Evolutionary conservation across 2,888 invertebrate species (phyloP), one percentile per base, ranked within the genome.

Genomic region (Drosophila maculinotata): DNA sequence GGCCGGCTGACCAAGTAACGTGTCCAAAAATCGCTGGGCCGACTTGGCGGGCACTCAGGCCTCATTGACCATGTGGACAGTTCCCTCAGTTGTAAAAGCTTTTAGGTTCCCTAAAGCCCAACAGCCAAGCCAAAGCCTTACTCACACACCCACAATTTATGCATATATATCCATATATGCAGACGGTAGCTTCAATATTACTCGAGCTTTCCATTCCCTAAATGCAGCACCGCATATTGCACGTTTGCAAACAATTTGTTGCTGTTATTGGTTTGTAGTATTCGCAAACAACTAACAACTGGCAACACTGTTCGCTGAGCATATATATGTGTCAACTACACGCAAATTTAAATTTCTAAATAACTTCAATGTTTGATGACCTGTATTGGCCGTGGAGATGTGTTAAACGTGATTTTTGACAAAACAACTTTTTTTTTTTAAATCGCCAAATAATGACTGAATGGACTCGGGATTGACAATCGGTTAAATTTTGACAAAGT

Each of bases 311-410:
- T 51, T 47, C 7, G 38, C 23, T 35, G 14, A 33, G 10, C 33
- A 12, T 15, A 26, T 33, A 35, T 42, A 17, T 64, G 35, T 68
- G 38, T 52, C 42, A 12, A 67, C 47, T 57, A 56, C 56, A 57
- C 44, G 60, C 59, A 76, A 84, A 76, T 79, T 74, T 57, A 79
- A 80, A 76, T 79, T 70, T 76, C 76, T 63, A 75, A 80, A 78
- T 78, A 76, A 76, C 64, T 81, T 42, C 56, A 53, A 45, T 78
- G 36, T 68, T 58, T 64, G 20, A 20, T 4, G 20, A 4, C 2
- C 20, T 20, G 2, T 20, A n/a, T n/a, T n/a, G n/a, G n/a, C n/a
- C n/a, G n/a, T n/a, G n/a, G n/a, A n/a, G n/a, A n/a, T n/a, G n/a
- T n/a, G n/a, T n/a, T n/a, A n/a, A n/a, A n/a, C n/a, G n/a, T n/a